Evolutionary conservation across 2,797 vertebrate species (phyloP).

Genomic region (Trachurus trachurus): DNA sequence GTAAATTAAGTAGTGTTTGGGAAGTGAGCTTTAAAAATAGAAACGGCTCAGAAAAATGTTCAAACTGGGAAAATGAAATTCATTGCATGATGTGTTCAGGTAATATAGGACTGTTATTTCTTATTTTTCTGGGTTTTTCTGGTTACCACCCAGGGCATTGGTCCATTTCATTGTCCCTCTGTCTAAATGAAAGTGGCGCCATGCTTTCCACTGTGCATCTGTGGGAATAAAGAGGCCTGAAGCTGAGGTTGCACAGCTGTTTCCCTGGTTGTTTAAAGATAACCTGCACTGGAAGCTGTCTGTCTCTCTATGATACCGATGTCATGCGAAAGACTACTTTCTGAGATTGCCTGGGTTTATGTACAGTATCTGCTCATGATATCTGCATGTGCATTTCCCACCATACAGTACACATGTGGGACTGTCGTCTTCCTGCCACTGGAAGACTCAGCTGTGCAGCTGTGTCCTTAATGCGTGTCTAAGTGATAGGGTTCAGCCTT

Average conservation of each 20-base stretch:
- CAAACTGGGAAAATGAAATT: conserved; percentile 6
- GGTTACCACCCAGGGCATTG: conserved; percentile 25
- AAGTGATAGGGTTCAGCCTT: conserved; percentile 54
- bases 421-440: conserved; percentile 13
- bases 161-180: conserved; percentile 59
- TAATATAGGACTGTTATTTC: conserved; percentile 23
- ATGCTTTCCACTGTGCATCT: conserved; percentile 61
- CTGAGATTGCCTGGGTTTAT: conserved; percentile 51
- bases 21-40: neutral
- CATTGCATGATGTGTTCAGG: conserved; percentile 5
- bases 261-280: conserved; percentile 79
- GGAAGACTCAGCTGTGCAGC: conserved; percentile 42
- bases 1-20: neutral
- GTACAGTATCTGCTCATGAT: conserved; percentile 46
- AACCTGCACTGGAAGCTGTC: conserved; percentile 67
- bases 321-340: conserved; percentile 60
- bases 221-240: conserved; percentile 75
- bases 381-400: conserved; percentile 45
- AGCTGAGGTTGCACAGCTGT: conserved; percentile 69
- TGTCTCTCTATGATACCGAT: conserved; percentile 58
- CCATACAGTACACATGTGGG: neutral
- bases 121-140: conserved; percentile 20
- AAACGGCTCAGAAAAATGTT: neutral
- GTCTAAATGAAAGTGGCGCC: conserved; percentile 65
- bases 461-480: conserved; percentile 50